phyloP scores from a whole-genome alignment of 1,140 invertebrate species.

The Lucilia sericata region DNA sequence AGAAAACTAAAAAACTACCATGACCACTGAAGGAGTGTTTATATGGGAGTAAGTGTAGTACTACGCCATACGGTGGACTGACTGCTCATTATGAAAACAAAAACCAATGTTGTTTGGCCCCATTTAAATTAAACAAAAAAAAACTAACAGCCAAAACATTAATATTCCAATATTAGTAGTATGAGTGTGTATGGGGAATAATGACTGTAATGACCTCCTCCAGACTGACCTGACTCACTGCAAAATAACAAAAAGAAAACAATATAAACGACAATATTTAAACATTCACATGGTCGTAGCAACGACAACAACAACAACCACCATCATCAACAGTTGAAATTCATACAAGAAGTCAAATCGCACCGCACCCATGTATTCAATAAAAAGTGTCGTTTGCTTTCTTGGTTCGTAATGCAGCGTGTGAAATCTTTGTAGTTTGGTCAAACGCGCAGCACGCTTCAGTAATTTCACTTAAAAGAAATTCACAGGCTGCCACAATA shows the following conservation, averaged over 20 bases:
- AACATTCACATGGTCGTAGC: neutral
- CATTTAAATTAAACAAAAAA: neutral
- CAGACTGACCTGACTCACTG: neutral
- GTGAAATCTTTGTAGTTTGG: conserved; percentile 30
- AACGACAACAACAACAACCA: neutral
- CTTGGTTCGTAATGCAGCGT: conserved; percentile 11
- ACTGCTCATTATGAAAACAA: neutral
- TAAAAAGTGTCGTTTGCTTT: neutral
- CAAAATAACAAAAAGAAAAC: neutral
- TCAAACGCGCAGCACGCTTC: conserved; percentile 30
- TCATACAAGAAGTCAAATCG: neutral
- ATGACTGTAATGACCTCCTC: neutral
- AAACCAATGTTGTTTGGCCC: neutral
- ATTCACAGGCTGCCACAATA: neutral
- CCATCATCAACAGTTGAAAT: neutral
- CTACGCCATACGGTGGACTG: neutral
- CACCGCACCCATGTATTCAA: neutral
- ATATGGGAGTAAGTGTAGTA: too few species aligned
- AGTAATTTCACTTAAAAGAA: conserved; percentile 27
- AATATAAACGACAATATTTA: neutral
- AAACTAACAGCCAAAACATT: neutral
- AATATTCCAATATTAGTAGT: neutral
- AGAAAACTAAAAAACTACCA: neutral
- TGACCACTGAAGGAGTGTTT: neutral
- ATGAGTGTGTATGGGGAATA: neutral